A percentile compares a stretch with the other conserved stretches of the same genome.
Evolutionary conservation across 2,113 vertebrate genomes (phyloP).

Genomic region (Chloroceryle aenea): DNA sequence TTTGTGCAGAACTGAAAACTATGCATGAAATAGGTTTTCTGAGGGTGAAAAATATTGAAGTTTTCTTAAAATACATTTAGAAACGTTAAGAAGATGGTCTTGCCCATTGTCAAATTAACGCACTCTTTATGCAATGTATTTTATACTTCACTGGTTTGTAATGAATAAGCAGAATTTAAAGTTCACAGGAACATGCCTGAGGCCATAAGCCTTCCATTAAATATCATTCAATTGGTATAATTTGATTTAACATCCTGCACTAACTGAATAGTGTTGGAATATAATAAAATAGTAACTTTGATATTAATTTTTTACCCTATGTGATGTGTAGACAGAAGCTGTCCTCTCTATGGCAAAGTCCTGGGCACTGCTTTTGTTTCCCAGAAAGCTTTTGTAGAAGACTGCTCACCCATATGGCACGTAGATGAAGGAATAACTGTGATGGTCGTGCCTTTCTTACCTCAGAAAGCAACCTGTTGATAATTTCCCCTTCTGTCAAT

Average conservation of each 20-base stretch:
- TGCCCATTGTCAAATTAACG: background rate
- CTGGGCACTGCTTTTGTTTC: background rate
- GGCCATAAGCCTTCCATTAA: background rate
- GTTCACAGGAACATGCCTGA: background rate
- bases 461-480: background rate
- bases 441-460: rapidly evolving
- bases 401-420: rapidly evolving
- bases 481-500: background rate
- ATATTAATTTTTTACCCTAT: background rate
- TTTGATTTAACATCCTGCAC: background rate
- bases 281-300: background rate
- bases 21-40: background rate
- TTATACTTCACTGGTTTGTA: background rate
- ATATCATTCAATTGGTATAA: background rate
- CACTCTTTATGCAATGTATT: background rate
- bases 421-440: background rate
- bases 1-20: background rate
- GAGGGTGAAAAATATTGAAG: background rate
- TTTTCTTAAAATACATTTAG: background rate
- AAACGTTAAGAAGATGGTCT: background rate
- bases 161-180: background rate
- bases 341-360: background rate
- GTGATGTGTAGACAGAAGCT: background rate
- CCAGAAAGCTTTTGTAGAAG: background rate
- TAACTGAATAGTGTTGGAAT: background rate